These are phyloP conservation scores for Propithecus deckenii DNA, from an alignment of 2,797 vertebrate genomes.

Conservation along the genomic window DNA sequence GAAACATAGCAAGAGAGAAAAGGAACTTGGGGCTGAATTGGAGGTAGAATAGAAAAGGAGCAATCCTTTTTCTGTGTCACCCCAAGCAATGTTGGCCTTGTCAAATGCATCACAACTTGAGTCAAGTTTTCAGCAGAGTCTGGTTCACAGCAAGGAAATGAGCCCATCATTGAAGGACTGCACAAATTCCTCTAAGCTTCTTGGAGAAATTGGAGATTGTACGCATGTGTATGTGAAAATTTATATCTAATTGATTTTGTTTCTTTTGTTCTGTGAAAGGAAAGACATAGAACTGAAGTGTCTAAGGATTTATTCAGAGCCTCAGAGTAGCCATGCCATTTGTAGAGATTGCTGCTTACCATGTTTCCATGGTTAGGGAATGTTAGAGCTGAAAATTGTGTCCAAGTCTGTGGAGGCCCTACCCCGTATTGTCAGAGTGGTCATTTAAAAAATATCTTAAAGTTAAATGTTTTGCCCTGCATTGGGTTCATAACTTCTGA, in stretches of 20 bases:
- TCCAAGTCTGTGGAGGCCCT: background rate
- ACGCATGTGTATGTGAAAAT: background rate
- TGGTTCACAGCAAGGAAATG: background rate
- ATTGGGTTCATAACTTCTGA: background rate
- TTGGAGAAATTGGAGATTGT: background rate
- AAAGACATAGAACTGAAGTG: background rate
- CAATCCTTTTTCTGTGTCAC: background rate
- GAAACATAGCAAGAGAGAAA: background rate
- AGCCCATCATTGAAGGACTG: background rate
- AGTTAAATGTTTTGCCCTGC: background rate
- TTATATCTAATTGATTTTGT: background rate
- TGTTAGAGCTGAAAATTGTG: background rate
- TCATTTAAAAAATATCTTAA: background rate
- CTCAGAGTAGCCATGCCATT: background rate
- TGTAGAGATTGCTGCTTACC: background rate
- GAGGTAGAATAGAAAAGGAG: background rate
- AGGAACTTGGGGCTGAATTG: background rate
- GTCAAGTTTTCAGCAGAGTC: background rate
- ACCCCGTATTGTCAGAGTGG: background rate
- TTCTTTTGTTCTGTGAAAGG: background rate
- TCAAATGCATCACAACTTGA: background rate
- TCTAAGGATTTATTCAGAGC: background rate
- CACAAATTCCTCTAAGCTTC: background rate
- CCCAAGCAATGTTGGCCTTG: background rate
- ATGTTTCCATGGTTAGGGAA: background rate